Evolutionary conservation across 1,140 invertebrate genomes (phyloP).

Genomic region (Ceratitis capitata): DNA sequence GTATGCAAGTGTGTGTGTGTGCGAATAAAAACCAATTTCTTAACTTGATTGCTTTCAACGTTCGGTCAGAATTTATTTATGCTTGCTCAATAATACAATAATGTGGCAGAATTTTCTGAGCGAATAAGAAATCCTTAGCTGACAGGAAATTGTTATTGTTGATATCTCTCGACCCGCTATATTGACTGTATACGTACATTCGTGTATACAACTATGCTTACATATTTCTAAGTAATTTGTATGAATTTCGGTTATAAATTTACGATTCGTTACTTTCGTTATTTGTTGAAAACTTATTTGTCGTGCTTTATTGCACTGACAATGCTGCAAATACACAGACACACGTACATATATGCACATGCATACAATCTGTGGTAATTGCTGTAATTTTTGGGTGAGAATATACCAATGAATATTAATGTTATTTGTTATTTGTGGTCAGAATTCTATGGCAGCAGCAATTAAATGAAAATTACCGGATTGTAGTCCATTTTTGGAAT

Average conservation of each 20-base stretch:
- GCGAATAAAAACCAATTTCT: background rate
- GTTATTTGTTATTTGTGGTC: slow-evolving; percentile 3
- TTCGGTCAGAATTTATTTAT: background rate
- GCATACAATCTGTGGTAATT: background rate
- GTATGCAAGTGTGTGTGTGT: background rate
- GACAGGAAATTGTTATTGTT: slow-evolving; percentile 18
- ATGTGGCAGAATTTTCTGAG: background rate
- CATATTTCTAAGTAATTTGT: background rate
- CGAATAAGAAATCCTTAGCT: background rate
- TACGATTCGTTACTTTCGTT: background rate
- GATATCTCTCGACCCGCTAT: background rate
- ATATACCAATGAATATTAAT: background rate
- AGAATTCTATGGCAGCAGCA: background rate
- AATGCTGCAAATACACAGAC: background rate
- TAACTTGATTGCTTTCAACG: background rate
- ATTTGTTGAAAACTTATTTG: background rate
- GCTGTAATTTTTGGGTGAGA: background rate
- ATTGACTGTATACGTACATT: background rate
- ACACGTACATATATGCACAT: background rate
- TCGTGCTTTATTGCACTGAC: background rate
- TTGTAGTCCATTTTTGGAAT: background rate
- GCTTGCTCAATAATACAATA: background rate
- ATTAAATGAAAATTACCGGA: slow-evolving; percentile 17
- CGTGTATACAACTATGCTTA: background rate
- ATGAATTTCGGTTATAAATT: background rate